Conservation (phyloP, 1,140 invertebrate species). For the Drosophila kurseongensis region DNA sequence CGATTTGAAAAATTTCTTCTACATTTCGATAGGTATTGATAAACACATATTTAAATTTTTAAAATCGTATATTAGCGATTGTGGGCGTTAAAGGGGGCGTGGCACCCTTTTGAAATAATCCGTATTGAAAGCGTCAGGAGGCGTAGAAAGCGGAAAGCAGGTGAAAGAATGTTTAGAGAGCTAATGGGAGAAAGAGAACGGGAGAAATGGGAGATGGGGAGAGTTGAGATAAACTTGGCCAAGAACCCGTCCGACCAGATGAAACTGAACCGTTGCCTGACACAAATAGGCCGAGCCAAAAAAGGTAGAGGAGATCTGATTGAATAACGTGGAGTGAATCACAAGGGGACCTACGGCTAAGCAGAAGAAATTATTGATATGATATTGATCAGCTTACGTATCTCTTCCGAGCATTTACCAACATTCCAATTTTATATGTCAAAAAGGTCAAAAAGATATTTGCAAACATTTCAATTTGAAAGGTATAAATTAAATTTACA, state of each 20-base stretch:
- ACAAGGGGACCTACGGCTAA: background rate
- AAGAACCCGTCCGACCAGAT: constrained; percentile 76
- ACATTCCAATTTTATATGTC: background rate
- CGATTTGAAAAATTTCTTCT: too few relatives aligned
- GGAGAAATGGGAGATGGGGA: constrained; percentile 22
- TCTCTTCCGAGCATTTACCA: background rate
- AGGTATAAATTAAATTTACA: too few relatives aligned
- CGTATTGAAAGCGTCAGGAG: constrained; percentile 41
- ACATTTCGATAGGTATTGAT: too few relatives aligned
- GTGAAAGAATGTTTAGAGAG: constrained; percentile 43
- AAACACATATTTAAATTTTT: too few relatives aligned
- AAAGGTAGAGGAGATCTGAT: constrained; percentile 28
- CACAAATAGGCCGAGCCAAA: constrained; percentile 70
- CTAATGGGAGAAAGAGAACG: constrained; percentile 8
- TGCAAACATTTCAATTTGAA: too few relatives aligned
- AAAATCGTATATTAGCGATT: too few relatives aligned
- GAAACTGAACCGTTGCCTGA: constrained; percentile 77
- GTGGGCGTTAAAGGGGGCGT: too few relatives aligned
- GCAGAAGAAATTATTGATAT: background rate
- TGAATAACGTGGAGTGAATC: constrained; percentile 56
- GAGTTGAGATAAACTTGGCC: constrained; percentile 12
- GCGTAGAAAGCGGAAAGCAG: constrained; percentile 38
- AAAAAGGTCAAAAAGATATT: background rate
- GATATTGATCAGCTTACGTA: background rate
- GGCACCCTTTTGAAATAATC: too few relatives aligned